Conservation (phyloP, 2,888 invertebrate genomes). For the Macropis europaea region DNA sequence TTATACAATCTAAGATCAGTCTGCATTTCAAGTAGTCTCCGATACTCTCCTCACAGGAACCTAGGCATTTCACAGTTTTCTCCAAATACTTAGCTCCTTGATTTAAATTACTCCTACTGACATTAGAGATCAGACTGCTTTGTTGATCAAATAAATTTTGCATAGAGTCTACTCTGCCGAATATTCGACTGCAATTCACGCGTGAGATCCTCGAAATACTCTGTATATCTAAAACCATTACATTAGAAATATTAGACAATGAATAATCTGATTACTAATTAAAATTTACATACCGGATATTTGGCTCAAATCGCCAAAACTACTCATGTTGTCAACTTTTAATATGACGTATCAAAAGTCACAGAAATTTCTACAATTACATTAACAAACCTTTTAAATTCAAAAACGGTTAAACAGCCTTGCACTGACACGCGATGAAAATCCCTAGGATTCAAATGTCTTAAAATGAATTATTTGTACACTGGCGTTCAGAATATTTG, state of each 20-base stretch:
- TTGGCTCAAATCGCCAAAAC: slow-evolving; percentile 61
- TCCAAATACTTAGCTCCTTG: slow-evolving; percentile 45
- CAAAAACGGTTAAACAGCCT: slow-evolving; percentile 26
- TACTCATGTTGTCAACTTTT: slow-evolving; percentile 26
- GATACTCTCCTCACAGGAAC: slow-evolving; percentile 64
- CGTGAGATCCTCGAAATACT: slow-evolving; percentile 69
- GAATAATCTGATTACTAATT: background rate
- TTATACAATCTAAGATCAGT: slow-evolving; percentile 68
- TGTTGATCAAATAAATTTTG: slow-evolving; percentile 53
- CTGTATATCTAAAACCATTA: slow-evolving; percentile 64
- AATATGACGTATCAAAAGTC: background rate
- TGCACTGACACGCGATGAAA: too few species aligned
- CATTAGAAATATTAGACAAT: background rate
- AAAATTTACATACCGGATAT: slow-evolving; percentile 63
- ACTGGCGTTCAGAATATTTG: too few species aligned
- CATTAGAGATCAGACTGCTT: slow-evolving; percentile 28
- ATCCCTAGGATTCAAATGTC: too few species aligned
- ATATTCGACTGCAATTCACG: slow-evolving; percentile 57
- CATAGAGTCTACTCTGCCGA: slow-evolving; percentile 57
- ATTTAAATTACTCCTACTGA: slow-evolving; percentile 26
- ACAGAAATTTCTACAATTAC: background rate
- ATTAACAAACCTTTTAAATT: slow-evolving; percentile 21
- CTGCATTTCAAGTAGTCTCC: slow-evolving; percentile 62
- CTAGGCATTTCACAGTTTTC: slow-evolving; percentile 54
- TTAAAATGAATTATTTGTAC: too few species aligned